phyloP scores from a whole-genome alignment of 1,140 invertebrate genomes.

The Octopus sinensis region DNA sequence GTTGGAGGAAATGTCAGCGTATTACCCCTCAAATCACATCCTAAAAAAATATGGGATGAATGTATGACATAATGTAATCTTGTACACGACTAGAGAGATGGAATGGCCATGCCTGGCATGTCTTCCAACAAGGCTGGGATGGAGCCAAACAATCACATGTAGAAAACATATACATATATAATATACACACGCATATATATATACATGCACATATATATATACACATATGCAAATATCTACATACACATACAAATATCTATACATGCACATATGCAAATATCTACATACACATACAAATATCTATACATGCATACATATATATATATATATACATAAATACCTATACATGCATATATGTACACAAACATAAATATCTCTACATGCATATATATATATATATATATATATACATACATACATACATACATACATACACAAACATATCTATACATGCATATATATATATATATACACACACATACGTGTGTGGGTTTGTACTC shows the following conservation, averaged over 20 bases:
- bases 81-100: no score
- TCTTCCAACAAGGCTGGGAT: no score
- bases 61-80: no score
- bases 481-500: neutral
- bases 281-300: neutral
- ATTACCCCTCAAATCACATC: no score
- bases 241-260: neutral
- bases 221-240: neutral
- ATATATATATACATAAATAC: neutral
- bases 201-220: neutral
- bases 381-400: neutral
- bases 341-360: neutral
- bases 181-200: neutral
- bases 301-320: neutral
- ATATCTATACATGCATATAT: neutral
- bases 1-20: no score
- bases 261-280: neutral
- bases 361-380: neutral
- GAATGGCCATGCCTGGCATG: no score
- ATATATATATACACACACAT: neutral
- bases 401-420: neutral
- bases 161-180: neutral
- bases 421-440: neutral
- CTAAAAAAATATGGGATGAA: no score
- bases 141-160: no score